Base-by-base conservation (phyloP, 2,113 vertebrate species). In the Paracanthobrama guichenoti region DNA sequence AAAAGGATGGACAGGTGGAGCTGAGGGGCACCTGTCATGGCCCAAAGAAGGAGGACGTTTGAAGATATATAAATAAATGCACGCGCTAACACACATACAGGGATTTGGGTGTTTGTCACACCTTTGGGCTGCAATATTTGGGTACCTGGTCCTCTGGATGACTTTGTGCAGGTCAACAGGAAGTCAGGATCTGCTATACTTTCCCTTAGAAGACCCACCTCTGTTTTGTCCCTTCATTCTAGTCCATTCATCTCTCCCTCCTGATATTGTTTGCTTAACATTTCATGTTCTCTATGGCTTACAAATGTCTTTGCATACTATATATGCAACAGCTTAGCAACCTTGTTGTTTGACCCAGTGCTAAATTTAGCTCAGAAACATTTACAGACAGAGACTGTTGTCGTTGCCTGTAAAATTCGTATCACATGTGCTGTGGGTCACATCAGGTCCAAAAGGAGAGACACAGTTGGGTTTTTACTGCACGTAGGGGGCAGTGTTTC, bases 1-100 rank as follows among this genome's bases (percentile, higher is more conserved):
- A 92, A 81, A 91, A 93, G 92, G 91, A 79, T 76, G 86, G 92
- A 94, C 94, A 95, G 95, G 95, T 95, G 94, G 94, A 91, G 89
- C 85, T 71, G 60, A n/a, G 86, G 79, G 67, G 86, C 93, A 95
- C 93, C 94, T 94, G 93, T 94, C 90, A 87, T 86, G 86, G 83
- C 62, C 87, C 79, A 91, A 87, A 88, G 89, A 67, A 86, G 74
- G 75, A 44, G 87, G 84, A 92, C 90, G 92, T 91, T 74, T 42
- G 60, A 79, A 80, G 81, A 84, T 89, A 86, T 57, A 88, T 77
- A 79, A 66, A 78, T 62, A 64, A 59, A 9, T n/a, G 24, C 79
- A 46, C 60, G 26, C 22, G 31, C 84, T 16, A 7, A 50, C 79
- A 39, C 44, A 31, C 46, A 22, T 31, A 53, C 60, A 53, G 26